Evolutionary conservation across 2,797 vertebrate species (phyloP).

Genomic region (Tolypeutes matacus): DNA sequence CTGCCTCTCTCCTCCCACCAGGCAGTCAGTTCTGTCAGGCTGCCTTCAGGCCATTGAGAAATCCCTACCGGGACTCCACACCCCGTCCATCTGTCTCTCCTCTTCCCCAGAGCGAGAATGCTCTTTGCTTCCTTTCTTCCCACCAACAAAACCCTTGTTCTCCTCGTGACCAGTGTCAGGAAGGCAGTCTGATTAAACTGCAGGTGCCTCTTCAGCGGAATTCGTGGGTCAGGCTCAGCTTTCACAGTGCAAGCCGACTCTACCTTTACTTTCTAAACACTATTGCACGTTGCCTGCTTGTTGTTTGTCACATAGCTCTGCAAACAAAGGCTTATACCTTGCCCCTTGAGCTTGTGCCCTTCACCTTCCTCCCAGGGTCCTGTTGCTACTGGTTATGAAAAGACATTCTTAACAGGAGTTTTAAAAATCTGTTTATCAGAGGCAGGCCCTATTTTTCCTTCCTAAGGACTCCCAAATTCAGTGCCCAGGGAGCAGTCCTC

Average conservation of each 20-base stretch:
- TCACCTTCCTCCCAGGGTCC: background rate
- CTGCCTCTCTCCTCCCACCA: background rate
- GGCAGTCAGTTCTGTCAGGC: background rate
- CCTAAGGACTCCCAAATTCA: background rate
- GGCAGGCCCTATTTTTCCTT: background rate
- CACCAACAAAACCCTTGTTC: background rate
- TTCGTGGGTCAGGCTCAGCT: background rate
- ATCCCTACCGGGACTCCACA: background rate
- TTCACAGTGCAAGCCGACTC: background rate
- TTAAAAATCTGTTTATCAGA: background rate
- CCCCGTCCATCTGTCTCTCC: background rate
- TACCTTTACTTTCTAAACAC: background rate
- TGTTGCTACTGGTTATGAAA: background rate
- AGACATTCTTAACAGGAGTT: background rate
- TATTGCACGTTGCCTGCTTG: fast-evolving
- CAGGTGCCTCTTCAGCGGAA: background rate
- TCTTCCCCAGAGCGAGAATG: background rate
- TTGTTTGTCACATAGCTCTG: background rate
- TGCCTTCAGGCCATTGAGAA: background rate
- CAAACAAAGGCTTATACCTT: background rate
- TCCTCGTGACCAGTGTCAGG: background rate
- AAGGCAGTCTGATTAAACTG: background rate
- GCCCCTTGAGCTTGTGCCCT: background rate
- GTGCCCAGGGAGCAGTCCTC: background rate
- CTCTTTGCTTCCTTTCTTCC: background rate